A percentile compares a stretch with the other conserved stretches of the same genome.
Evolutionary conservation across 2,113 vertebrate genomes (phyloP).

Genomic region (Suricata suricatta): DNA sequence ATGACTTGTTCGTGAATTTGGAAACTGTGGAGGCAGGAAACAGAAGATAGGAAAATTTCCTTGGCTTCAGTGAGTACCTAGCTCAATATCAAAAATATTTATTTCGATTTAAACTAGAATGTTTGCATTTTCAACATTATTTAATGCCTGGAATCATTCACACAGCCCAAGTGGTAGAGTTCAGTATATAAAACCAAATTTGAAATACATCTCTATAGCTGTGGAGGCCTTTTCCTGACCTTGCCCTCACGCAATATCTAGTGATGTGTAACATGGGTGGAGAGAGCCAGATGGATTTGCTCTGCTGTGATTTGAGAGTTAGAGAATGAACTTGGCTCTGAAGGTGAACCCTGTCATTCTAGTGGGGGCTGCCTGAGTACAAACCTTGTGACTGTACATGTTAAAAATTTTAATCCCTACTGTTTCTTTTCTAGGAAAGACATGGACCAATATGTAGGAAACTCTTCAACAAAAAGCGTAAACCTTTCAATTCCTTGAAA

Average conservation of each 20-base stretch:
- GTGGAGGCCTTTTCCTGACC: neutral
- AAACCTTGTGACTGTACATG: conserved; percentile 4
- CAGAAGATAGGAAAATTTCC: conserved; percentile 19
- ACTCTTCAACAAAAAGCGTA: conserved; percentile 78
- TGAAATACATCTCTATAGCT: neutral
- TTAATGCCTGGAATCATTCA: conserved; percentile 33
- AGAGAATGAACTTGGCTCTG: conserved; percentile 10
- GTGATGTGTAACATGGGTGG: neutral
- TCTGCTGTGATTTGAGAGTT: conserved; percentile 33
- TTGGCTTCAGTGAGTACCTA: conserved; percentile 20
- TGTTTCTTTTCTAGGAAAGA: conserved; percentile 74
- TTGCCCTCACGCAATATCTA: neutral
- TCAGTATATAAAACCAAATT: neutral
- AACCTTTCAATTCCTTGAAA: conserved; percentile 82
- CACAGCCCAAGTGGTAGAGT: neutral
- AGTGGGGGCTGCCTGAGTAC: neutral
- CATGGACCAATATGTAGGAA: conserved; percentile 80
- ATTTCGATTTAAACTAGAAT: conserved; percentile 43
- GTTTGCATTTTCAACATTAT: conserved; percentile 40
- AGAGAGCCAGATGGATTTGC: neutral
- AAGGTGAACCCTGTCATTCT: neutral
- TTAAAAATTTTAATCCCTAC: neutral
- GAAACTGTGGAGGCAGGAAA: neutral
- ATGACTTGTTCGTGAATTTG: conserved; percentile 45
- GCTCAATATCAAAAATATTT: conserved; percentile 33